Evolutionary conservation across 2,888 invertebrate genomes (phyloP), one percentile per base, ranked within the genome.

Genomic region (Allacma fusca): DNA sequence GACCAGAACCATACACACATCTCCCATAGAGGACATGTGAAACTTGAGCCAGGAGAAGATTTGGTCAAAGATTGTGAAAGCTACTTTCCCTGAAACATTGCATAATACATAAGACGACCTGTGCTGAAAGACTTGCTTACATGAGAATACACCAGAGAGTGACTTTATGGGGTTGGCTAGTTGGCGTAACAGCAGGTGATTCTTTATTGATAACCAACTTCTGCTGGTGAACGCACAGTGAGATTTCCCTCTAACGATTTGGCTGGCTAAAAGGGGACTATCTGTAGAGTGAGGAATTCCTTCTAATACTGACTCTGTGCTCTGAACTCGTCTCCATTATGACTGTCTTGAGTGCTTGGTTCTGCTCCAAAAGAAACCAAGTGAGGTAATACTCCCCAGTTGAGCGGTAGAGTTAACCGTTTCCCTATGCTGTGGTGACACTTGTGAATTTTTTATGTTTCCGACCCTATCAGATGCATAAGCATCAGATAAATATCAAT

Each of bases 111-210:
- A 16, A 16, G 50, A 50, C n/a, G 50, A 50, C 19, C 50, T 50
- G 2, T 4, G 2, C 16, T 50, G 50, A 50, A 50, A 50, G 50
- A 16, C 50, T 50, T 50, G 50, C 16, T 50, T n/a, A 50, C 50
- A 50, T n/a, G 19, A 50, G 50, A 50, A 50, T 50, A 50, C 50
- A 50, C 50, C 50, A 50, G 50, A 50, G 50, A 50, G 50, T 50
- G 19, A 50, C 50, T 50, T 50, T 50, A 50, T 50, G 50, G 50
- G 16, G 4, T 50, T 50, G n/a, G 50, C 5, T 50, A 50, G 50
- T 50, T 50, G 50, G 34, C 16, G 50, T 50, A 50, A 50, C 50
- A 50, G 50, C n/a, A 50, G 50, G 19, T 19, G 50, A 50, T 13
- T 50, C 50, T 50, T 50, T 50, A 50, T 50, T 50, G 50, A 50